These are phyloP conservation scores for Eupristina koningsbergeri DNA, from an alignment of 1,140 invertebrate species.

Conservation along the genomic window DNA sequence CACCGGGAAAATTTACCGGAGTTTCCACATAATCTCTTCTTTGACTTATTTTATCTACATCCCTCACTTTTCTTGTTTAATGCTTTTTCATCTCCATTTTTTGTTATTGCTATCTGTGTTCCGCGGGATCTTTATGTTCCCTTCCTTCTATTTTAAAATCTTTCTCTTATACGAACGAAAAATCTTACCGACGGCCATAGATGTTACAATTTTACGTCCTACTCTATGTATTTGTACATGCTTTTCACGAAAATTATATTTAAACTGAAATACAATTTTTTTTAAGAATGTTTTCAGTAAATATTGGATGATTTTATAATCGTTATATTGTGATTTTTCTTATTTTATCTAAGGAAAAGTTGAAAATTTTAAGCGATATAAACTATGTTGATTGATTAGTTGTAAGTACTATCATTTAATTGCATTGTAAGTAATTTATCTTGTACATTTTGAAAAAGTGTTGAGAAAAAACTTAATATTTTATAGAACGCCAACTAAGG, in stretches of 20 bases:
- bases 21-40: conserved; percentile 21
- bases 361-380: too few relatives aligned
- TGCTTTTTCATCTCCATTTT: conserved; percentile 11
- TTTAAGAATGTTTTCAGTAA: too few relatives aligned
- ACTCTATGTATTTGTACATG: background rate
- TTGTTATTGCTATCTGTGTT: conserved; percentile 34
- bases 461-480: background rate
- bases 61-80: background rate
- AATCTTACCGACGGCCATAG: conserved; percentile 12
- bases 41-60: background rate
- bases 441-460: too few relatives aligned
- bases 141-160: background rate
- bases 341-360: too few relatives aligned
- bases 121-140: conserved; percentile 20
- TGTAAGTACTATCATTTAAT: too few relatives aligned
- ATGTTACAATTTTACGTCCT: conserved; percentile 7
- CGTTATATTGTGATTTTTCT: too few relatives aligned
- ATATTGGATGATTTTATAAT: too few relatives aligned
- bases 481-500: background rate
- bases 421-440: too few relatives aligned
- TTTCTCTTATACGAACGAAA: background rate
- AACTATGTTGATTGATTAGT: too few relatives aligned
- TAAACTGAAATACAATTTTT: background rate
- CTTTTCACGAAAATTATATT: background rate
- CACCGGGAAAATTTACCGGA: conserved; percentile 34